These are phyloP conservation scores for Hylyphantes graminicola DNA, from an alignment of 1,140 invertebrate genomes.

Conservation along the genomic window DNA sequence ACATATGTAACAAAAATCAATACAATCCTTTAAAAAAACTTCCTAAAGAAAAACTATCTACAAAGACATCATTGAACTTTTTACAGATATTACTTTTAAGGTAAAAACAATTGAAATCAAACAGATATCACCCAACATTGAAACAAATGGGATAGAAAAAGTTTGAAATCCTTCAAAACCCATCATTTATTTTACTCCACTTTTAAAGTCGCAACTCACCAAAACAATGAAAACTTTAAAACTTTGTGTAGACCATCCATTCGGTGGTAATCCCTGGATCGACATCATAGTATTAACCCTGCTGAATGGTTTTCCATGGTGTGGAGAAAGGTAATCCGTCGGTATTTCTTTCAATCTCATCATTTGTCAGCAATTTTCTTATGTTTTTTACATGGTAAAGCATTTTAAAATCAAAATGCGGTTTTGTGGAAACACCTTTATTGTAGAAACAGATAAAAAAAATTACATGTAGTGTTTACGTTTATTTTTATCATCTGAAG, in stretches of 20 bases:
- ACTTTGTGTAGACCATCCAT: conserved; percentile 29
- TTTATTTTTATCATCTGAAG: background rate
- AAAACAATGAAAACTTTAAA: conserved; percentile 20
- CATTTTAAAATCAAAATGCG: background rate
- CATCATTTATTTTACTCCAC: conserved; percentile 18
- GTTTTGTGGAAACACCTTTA: background rate
- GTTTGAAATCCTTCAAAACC: conserved; percentile 32
- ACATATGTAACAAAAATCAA: background rate
- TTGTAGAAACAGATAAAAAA: background rate
- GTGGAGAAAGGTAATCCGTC: background rate
- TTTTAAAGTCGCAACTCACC: conserved; percentile 17
- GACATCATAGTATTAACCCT: conserved; percentile 10
- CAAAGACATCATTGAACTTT: background rate
- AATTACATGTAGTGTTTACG: background rate
- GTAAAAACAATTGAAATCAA: no score
- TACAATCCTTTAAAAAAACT: background rate
- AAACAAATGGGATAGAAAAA: conserved; percentile 15
- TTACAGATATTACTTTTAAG: background rate
- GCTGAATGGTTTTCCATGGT: conserved; percentile 11
- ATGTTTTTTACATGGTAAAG: background rate
- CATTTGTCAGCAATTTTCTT: background rate
- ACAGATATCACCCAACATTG: no score
- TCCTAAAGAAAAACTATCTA: background rate
- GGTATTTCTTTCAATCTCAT: background rate
- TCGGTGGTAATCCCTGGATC: conserved; percentile 25